Evolutionary conservation across 2,797 vertebrate genomes (phyloP), one percentile per base, ranked within the genome.

Genomic region (Chaenodraco wilsoni): DNA sequence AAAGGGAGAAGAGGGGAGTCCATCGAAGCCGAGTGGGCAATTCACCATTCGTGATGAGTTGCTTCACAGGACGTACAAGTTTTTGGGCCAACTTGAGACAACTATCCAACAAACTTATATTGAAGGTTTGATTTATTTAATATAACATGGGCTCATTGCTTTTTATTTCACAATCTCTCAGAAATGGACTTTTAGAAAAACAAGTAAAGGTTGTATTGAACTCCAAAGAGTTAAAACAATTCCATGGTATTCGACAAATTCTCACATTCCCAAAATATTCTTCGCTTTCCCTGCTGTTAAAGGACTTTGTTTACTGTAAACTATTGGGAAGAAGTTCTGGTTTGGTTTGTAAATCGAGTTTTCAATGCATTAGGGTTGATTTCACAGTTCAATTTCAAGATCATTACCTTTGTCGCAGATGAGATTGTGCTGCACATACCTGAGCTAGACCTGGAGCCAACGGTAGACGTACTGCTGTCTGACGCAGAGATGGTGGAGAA

Each of bases 381-480:
- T 64, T 50, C 0, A 54, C 5, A 40, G 27, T 48, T 27, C 13
- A 61, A 48, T 71, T 12, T 82, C 40, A 74, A 64, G 6, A 55
- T 50, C 6, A 16, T 33, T 45, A 13, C 74, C 65, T 64, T 69
- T 60, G 19, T 78, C 59, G n/a, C 46, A 98, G 96, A 92, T 65
- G 90, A 94, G 70, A 92, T 94, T 79, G 94, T 89, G 60, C 86
- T 99, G 46, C 88, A 95, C 17, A 95, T 98, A 82, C 97, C 98
- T 1, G 74, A 93, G 43, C 5, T 97, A 27, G 95, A 95, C 55
- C 62, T 98, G 37, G 85, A 95, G 10, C 81, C 84, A 3, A 93
- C 95, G 3, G 86, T 94, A 57, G 50, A 89, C 0, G 72, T 78
- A 1, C 86, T 98, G 65, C 90, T 94, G 1, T 66, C 76, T 5